A percentile compares a stretch with the other conserved stretches of the same genome.
phyloP scores from a whole-genome alignment of 2,797 vertebrate genomes.

The Pseudochaenichthys georgianus region DNA sequence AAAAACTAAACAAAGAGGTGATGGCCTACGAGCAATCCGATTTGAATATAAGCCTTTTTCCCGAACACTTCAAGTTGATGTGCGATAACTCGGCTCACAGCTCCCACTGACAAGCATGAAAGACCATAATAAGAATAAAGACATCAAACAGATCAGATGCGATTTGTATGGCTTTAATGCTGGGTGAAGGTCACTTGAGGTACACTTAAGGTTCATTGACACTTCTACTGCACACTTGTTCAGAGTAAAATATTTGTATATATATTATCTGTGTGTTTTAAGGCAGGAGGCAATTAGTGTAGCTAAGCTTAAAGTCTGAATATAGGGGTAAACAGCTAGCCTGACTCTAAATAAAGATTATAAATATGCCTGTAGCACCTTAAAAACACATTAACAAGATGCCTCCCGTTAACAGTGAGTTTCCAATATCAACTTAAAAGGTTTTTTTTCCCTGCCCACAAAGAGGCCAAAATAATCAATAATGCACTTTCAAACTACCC shows the following conservation, averaged over 20 bases:
- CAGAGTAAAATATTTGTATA: background rate
- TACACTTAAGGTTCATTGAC: background rate
- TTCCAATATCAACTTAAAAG: background rate
- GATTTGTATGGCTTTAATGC: conserved; percentile 4
- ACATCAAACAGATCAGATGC: conserved; percentile 16
- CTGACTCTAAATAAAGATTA: background rate
- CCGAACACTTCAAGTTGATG: conserved; percentile 29
- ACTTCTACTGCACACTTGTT: background rate
- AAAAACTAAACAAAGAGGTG: conserved; percentile 24
- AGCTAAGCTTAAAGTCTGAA: background rate
- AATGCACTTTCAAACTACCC: background rate
- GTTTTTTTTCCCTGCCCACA: background rate
- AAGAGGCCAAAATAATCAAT: background rate
- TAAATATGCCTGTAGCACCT: background rate
- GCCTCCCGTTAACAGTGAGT: background rate
- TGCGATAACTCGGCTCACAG: conserved; percentile 29
- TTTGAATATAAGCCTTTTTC: conserved; percentile 4
- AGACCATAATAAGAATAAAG: conserved; percentile 32
- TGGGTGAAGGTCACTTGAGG: conserved; percentile 13
- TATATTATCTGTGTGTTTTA: background rate
- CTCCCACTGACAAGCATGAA: conserved; percentile 29
- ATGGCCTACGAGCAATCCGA: background rate
- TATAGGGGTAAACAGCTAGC: background rate
- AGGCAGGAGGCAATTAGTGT: background rate
- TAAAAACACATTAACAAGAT: background rate